These are phyloP conservation scores for Mycogona germanica DNA, from an alignment of 2,888 invertebrate species.

Conservation along the genomic window DNA sequence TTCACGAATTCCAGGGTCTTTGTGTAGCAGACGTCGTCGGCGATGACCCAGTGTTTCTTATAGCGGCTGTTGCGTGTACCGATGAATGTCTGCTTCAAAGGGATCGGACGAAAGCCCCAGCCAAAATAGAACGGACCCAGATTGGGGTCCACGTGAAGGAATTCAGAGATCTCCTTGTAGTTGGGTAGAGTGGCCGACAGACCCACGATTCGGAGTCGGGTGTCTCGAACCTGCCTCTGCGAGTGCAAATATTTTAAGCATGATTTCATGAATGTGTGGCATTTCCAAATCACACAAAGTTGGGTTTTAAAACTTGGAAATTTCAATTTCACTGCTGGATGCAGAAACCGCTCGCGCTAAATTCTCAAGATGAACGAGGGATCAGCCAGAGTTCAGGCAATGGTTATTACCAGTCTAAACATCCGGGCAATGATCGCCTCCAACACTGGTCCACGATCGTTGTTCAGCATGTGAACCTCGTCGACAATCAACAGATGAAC, in stretches of 20 bases:
- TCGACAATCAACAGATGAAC: slow-evolving; percentile 74
- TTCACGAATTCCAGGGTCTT: slow-evolving; percentile 75
- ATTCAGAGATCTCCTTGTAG: slow-evolving; percentile 89
- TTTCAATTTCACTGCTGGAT: too few relatives aligned
- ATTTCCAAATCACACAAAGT: too few relatives aligned
- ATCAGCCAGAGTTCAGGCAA: background rate
- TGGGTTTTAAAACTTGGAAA: too few relatives aligned
- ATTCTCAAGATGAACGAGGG: background rate
- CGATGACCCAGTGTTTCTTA: slow-evolving; percentile 52
- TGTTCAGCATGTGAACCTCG: slow-evolving; percentile 67
- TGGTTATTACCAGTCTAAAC: slow-evolving; percentile 56
- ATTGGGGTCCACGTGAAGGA: slow-evolving; percentile 84
- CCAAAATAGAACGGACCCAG: slow-evolving; percentile 89
- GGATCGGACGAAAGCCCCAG: slow-evolving; percentile 87
- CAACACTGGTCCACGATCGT: slow-evolving; percentile 93
- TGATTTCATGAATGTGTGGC: too few relatives aligned
- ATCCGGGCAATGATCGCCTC: slow-evolving; percentile 95
- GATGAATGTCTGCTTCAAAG: slow-evolving; percentile 79
- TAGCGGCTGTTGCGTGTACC: slow-evolving; percentile 60
- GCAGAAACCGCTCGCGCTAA: too few relatives aligned
- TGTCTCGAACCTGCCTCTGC: too few relatives aligned
- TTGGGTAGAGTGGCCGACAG: slow-evolving; percentile 96
- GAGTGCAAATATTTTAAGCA: too few relatives aligned
- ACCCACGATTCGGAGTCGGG: slow-evolving; percentile 93
- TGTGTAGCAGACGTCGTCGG: slow-evolving; percentile 88